A percentile compares a stretch with the other conserved stretches of the same genome.
Evolutionary conservation across 2,888 invertebrate species (phyloP).

Genomic region (Elmis aenea): DNA sequence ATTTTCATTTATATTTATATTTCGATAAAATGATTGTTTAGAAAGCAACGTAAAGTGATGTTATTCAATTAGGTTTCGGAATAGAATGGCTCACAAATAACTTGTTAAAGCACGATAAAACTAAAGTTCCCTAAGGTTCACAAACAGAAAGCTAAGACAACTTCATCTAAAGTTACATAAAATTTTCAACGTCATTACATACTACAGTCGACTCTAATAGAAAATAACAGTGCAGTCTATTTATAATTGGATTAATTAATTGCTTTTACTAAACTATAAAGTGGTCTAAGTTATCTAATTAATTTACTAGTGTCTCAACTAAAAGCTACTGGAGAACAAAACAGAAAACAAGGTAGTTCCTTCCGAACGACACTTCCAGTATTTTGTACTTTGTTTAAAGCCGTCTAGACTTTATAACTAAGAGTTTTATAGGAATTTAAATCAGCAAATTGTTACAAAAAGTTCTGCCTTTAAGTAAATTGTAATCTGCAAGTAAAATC

Average conservation of each 20-base stretch:
- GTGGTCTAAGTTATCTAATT: not conserved
- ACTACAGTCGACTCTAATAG: too few species aligned
- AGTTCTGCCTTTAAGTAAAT: slow-evolving; percentile 31
- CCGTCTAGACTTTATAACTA: slow-evolving; percentile 32
- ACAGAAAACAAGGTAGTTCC: slow-evolving; percentile 11
- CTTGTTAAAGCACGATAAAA: too few species aligned
- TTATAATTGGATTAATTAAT: not conserved
- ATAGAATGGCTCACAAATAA: too few species aligned
- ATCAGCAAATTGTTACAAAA: slow-evolving; percentile 29
- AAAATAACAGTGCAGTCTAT: too few species aligned
- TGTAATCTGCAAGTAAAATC: slow-evolving; percentile 35
- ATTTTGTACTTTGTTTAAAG: slow-evolving; percentile 30
- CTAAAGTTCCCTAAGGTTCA: too few species aligned
- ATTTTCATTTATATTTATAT: too few species aligned
- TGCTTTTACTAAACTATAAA: not conserved
- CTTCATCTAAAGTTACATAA: too few species aligned
- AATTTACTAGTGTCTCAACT: not conserved
- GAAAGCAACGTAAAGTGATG: too few species aligned
- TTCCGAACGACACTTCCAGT: slow-evolving; percentile 27
- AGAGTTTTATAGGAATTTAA: slow-evolving; percentile 29
- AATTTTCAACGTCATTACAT: too few species aligned
- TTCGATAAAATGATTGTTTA: too few species aligned
- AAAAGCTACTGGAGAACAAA: slow-evolving; percentile 7
- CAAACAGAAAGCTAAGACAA: too few species aligned
- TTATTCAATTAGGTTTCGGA: too few species aligned